Conservation (phyloP, 1,140 invertebrate genomes). For the Drosophila subobscura region DNA sequence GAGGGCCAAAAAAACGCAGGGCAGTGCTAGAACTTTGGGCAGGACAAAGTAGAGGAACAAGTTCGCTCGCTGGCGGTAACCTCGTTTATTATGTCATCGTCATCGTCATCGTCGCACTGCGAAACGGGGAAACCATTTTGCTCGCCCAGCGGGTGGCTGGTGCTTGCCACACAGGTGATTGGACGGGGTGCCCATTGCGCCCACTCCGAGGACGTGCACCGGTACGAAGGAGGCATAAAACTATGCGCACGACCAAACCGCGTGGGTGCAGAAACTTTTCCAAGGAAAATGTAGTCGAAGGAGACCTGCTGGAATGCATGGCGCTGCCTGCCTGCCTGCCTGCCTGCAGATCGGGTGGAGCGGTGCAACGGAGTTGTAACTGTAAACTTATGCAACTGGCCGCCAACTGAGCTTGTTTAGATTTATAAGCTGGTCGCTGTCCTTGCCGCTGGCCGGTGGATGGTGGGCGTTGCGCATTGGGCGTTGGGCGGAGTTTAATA, state of each 20-base stretch:
- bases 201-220: slow-evolving; percentile 35
- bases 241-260: slow-evolving; percentile 50
- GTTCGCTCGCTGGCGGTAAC: slow-evolving; percentile 54
- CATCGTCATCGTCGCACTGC: slow-evolving; percentile 57
- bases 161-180: slow-evolving; percentile 25
- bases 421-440: slow-evolving; percentile 55
- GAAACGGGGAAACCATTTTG: slow-evolving; percentile 56
- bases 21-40: slow-evolving; percentile 26
- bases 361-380: slow-evolving; percentile 20
- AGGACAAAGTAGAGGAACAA: slow-evolving; percentile 56
- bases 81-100: slow-evolving; percentile 77
- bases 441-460: slow-evolving; percentile 19
- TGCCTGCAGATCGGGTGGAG: background rate
- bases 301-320: slow-evolving; percentile 37
- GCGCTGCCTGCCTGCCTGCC: slow-evolving; percentile 6
- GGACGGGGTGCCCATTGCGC: slow-evolving; percentile 4
- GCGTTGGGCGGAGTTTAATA: background rate
- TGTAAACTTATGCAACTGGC: slow-evolving; percentile 58
- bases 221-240: slow-evolving; percentile 26
- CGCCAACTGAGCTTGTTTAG: slow-evolving; percentile 59
- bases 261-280: slow-evolving; percentile 39
- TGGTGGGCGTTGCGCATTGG: background rate
- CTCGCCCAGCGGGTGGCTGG: slow-evolving; percentile 27
- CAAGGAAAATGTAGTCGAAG: slow-evolving; percentile 16
- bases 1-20: slow-evolving; percentile 12